A percentile compares a stretch with the other conserved stretches of the same genome.
Conservation (phyloP, 1,140 invertebrate species). For the Medauroidea extradentata region DNA sequence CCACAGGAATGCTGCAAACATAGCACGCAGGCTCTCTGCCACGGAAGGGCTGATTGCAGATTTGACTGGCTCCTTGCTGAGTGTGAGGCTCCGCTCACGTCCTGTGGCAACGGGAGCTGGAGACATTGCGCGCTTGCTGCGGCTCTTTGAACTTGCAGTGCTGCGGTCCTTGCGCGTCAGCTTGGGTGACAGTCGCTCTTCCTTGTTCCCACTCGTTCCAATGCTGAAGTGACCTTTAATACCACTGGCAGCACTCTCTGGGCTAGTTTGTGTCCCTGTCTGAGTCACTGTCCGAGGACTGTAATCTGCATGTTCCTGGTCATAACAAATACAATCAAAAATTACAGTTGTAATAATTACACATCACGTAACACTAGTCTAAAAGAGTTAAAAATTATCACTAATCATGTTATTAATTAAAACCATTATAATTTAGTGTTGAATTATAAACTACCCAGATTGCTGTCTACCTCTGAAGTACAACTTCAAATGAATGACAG, state of each 20-base stretch:
- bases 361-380: too few species aligned
- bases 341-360: background rate
- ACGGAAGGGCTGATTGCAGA: conserved; percentile 87
- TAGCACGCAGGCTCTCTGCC: conserved; percentile 85
- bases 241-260: conserved; percentile 47
- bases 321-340: too few species aligned
- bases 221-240: conserved; percentile 59
- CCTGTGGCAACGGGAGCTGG: background rate
- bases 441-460: too few species aligned
- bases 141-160: conserved; percentile 27
- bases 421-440: too few species aligned
- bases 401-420: too few species aligned
- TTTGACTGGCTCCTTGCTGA: conserved; percentile 54
- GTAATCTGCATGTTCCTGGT: conserved; percentile 20
- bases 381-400: too few species aligned
- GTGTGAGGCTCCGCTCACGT: background rate
- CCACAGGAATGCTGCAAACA: conserved; percentile 95
- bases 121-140: conserved; percentile 13
- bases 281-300: conserved; percentile 53
- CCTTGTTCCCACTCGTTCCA: conserved; percentile 49
- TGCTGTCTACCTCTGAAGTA: too few species aligned
- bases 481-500: too few species aligned
- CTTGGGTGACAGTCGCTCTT: conserved; percentile 58
- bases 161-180: conserved; percentile 27
- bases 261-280: conserved; percentile 72